These are phyloP conservation scores for Neodiprion pinetum DNA, from an alignment of 1,140 invertebrate genomes.

Conservation along the genomic window DNA sequence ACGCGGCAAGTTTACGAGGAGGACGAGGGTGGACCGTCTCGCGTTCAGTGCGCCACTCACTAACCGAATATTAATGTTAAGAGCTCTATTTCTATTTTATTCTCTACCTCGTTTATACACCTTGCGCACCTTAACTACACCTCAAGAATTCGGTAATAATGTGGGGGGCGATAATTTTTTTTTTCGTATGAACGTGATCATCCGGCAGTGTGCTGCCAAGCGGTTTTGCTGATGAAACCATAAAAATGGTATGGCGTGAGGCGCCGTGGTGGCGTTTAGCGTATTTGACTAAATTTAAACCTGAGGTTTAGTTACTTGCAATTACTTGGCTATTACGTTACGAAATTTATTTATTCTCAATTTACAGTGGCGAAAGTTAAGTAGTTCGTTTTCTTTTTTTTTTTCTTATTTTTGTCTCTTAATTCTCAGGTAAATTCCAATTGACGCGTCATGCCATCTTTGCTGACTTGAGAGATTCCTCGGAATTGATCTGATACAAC, in stretches of 20 bases:
- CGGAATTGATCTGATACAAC: no score
- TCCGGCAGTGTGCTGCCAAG: no score
- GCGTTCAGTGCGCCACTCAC: constrained; percentile 90
- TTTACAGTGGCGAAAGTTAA: not conserved
- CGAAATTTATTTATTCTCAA: not conserved
- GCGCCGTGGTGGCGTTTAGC: no score
- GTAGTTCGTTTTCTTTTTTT: no score
- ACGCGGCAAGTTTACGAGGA: constrained; percentile 75
- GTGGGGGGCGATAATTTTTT: no score
- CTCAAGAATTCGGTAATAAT: no score
- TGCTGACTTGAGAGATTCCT: not conserved
- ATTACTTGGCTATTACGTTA: not conserved
- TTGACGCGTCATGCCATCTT: not conserved
- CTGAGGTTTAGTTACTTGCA: not conserved
- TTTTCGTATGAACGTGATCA: no score
- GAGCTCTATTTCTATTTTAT: constrained; percentile 1
- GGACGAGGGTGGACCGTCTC: constrained; percentile 74
- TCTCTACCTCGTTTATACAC: not conserved
- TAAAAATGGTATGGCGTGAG: no score
- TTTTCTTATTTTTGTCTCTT: no score
- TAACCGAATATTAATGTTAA: constrained; percentile 59
- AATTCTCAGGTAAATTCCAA: not conserved
- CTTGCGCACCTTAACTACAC: not conserved
- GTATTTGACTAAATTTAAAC: no score
- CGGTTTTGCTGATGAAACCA: no score